phyloP scores from a whole-genome alignment of 2,888 invertebrate genomes.

The Brachycybe producta region DNA sequence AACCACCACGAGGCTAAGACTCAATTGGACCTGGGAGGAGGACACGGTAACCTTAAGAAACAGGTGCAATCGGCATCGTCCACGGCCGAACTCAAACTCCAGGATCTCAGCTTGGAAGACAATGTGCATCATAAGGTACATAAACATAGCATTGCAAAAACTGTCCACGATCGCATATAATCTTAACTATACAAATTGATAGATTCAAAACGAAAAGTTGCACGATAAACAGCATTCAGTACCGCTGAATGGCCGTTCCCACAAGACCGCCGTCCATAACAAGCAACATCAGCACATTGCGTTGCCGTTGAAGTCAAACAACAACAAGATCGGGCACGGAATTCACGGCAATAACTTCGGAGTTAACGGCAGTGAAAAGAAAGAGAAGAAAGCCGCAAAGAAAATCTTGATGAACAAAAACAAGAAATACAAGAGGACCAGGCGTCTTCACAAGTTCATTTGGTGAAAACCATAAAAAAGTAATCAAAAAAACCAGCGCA shows the following conservation, averaged over 20 bases:
- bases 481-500: no score
- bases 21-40: constrained; percentile 12
- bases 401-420: constrained; percentile 9
- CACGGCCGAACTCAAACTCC: constrained; percentile 12
- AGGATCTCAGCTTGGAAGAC: constrained; percentile 13
- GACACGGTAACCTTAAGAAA: constrained; percentile 7
- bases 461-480: no score
- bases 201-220: no score
- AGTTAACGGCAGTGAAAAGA: neutral
- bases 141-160: no score
- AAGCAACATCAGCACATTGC: neutral
- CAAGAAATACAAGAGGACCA: constrained; percentile 13
- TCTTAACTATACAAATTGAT: no score
- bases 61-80: neutral
- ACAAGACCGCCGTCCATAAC: neutral
- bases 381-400: constrained; percentile 8
- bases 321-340: neutral
- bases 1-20: constrained; percentile 16
- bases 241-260: neutral
- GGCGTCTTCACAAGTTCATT: constrained; percentile 15
- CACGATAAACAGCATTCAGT: no score
- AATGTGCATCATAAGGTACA: constrained; percentile 13
- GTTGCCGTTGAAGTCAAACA: neutral
- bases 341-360: neutral
- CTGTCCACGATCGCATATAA: no score